Base-by-base conservation (phyloP, 2,888 invertebrate genomes). In the Luperina testacea region DNA sequence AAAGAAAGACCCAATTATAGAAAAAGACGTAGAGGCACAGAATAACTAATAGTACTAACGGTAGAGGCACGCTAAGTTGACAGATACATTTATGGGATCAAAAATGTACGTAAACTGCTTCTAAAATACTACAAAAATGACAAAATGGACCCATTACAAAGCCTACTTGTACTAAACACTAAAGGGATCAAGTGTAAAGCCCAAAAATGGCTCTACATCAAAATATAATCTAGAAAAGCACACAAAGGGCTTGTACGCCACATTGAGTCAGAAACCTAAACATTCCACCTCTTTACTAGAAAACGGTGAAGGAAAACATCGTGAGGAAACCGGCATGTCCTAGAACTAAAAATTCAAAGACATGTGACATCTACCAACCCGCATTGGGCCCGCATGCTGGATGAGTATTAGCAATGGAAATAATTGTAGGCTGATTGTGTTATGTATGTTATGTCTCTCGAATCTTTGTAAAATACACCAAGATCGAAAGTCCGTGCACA, bases 271-370 rank as follows among this genome's bases (percentile, higher is more conserved):
- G 38, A 38, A 38, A 38, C 6, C 0, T 70, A 68, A 72, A 79
- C 69, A 81, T 67, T 68, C 69, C 68, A 68, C 61, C 27, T 65
- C 32, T 78, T 75, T 70, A 53, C 68, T 48, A 67, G 64, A 72
- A 75, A 78, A 77, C 53, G 38, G 38, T 38, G 38, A 38, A 38
- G 38, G 6, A 38, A 38, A 38, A 38, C 38, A 38, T 38, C 38
- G 38, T 38, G 38, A 38, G 38, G 38, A 38, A 38, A 38, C 38
- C 6, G 5, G 38, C 6, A 38, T 38, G 38, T 38, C 38, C 38
- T 38, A 38, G 38, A 38, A 38, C 38, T 38, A 38, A 38, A 38
- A 38, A 38, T 38, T 38, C 6, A 5, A 5, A 38, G 38, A 38
- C 38, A 38, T 38, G 38, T 38, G 38, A 38, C 38, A 38, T 5